Base-by-base conservation (phyloP, 2,113 vertebrate genomes). In the Lycocorax pyrrhopterus region DNA sequence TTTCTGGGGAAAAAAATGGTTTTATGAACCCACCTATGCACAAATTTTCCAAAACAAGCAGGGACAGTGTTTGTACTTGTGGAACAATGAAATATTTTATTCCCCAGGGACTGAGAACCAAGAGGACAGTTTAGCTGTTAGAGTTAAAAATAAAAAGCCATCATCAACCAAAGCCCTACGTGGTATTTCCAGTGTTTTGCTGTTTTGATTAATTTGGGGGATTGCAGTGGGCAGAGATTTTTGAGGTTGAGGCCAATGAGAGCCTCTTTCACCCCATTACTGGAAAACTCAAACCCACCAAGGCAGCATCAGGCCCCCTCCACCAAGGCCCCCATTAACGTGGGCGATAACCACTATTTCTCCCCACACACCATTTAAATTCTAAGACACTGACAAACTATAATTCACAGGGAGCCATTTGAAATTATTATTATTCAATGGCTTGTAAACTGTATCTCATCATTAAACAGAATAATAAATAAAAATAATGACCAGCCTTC, bases 391-490 rank as follows among this genome's bases (percentile, higher is more conserved):
- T 7, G 7, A 88, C 90, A 93, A 94, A 89, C 88, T 35, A 90
- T 96, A 95, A 97, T 69, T 96, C 90, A 94, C 19, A 5, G 77
- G 49, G 41, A 96, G 78, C 37, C 56, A 64, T 90, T 90, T 96
- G 82, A 96, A 97, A 95, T 93, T 92, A 93, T 95, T 90, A 92
- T 93, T 94, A 94, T 94, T 95, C 94, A 94, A 95, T 95, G 92
- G 90, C 92, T 96, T 96, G 94, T 97, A 97, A 96, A 96, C 90
- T 89, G 69, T 89, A 95, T 84, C 94, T 95, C 93, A 94, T 93
- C 96, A 95, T 96, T 96, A 95, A 96, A 91, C 74, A 93, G 93
- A 89, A 89, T 49, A 95, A 93, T 97, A 97, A 97, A 95, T 95
- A 96, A 96, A 96, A 96, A 92, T 97, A 91, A 89, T 87, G 90